phyloP scores from a whole-genome alignment of 1,140 invertebrate species.

The Meloidogyne exigua region DNA sequence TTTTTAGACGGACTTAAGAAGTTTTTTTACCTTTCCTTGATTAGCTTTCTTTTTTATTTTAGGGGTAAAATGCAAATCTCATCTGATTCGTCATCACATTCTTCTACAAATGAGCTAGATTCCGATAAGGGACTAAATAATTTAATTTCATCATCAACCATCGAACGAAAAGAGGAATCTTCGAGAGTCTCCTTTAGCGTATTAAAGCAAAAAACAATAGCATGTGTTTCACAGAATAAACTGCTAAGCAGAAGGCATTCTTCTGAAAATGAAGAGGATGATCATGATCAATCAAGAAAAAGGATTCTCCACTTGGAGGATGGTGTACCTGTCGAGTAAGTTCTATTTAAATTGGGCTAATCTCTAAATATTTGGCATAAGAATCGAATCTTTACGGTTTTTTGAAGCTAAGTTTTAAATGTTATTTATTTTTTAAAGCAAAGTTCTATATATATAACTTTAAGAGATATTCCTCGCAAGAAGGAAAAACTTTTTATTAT shows the following conservation, averaged over 20 bases:
- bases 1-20: neutral
- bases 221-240: slow-evolving; percentile 3
- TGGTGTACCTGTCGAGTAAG: slow-evolving; percentile 17
- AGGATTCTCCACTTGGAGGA: slow-evolving; percentile 23
- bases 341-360: neutral
- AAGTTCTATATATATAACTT: neutral
- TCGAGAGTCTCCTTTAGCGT: slow-evolving; percentile 24
- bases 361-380: too few relatives aligned
- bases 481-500: slow-evolving; percentile 30
- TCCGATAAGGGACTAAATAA: neutral
- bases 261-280: slow-evolving; percentile 14
- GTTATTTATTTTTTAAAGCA: too few relatives aligned
- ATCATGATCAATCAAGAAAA: slow-evolving; percentile 8
- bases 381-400: neutral
- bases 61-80: slow-evolving; percentile 1
- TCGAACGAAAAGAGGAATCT: neutral
- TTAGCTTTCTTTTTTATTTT: neutral
- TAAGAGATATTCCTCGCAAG: neutral
- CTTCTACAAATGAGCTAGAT: neutral
- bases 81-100: slow-evolving; percentile 7
- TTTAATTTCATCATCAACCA: neutral
- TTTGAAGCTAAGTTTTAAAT: neutral
- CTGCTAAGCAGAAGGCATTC: neutral
- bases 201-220: neutral
- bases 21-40: neutral